Evolutionary conservation across 2,888 invertebrate genomes (phyloP).

Genomic region (Epinotia nisella): DNA sequence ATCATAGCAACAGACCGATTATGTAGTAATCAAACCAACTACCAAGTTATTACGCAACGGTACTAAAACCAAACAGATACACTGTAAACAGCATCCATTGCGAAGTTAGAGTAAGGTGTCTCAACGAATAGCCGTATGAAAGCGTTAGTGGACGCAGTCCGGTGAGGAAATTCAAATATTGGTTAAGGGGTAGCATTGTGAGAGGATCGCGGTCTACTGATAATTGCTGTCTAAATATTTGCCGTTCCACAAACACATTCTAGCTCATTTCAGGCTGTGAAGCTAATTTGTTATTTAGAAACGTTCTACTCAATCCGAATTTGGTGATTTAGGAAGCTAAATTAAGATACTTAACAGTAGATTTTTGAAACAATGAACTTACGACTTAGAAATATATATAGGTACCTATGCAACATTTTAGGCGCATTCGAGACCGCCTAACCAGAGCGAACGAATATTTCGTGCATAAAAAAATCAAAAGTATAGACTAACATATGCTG

Average conservation of each 20-base stretch:
- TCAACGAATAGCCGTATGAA: constrained; percentile 10
- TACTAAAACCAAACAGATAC: constrained; percentile 45
- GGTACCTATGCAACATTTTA: too few relatives aligned
- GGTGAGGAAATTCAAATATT: constrained; percentile 31
- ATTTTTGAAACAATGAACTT: neutral
- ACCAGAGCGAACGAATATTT: neutral
- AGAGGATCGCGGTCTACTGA: constrained; percentile 71
- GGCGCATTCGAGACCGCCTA: neutral
- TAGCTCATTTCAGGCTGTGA: constrained; percentile 62
- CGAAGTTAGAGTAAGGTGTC: constrained; percentile 43
- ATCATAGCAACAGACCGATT: constrained; percentile 76
- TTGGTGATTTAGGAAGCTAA: neutral
- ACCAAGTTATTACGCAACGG: constrained; percentile 52
- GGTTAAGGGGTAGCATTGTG: constrained; percentile 56
- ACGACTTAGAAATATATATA: neutral
- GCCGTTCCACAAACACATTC: constrained; percentile 67
- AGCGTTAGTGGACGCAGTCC: constrained; percentile 51
- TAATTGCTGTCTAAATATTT: constrained; percentile 82
- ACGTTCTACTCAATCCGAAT: constrained; percentile 26
- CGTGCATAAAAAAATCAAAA: neutral
- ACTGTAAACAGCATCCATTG: constrained; percentile 53
- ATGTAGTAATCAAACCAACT: constrained; percentile 73
- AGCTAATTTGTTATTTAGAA: constrained; percentile 58
- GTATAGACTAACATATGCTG: neutral
- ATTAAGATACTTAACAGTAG: neutral